Evolutionary conservation across 2,113 vertebrate species (phyloP), one percentile per base, ranked within the genome.

Genomic region (Empidonax alnorum): DNA sequence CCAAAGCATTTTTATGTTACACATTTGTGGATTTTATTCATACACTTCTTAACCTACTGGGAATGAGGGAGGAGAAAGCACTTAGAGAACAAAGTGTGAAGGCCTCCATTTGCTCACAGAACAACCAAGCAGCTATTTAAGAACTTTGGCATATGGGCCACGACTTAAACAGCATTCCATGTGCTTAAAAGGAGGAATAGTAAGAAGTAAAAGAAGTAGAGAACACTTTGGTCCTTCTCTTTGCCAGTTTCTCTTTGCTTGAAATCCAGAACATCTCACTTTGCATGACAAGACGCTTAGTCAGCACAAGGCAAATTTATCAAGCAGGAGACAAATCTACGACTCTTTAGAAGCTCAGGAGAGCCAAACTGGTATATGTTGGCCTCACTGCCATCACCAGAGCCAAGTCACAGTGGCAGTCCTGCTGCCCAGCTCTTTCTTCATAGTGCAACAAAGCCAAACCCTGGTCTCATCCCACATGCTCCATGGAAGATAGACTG

Each of bases 1-100:
- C 82, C 80, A 77, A 80, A 85, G 35, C 76, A 63, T 71, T 89
- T 91, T 78, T 68, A 22, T 78, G 58, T 91, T 74, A 78, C 44
- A 49, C 65, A 37, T 74, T 75, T 71, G 79, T 53, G 47, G 67
- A 49, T 82, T 91, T 87, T 79, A 79, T 88, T 96, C 78, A 88
- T 90, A 77, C 7, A 33, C 20, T 41, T 74, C 62, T 75, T 84
- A 88, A 37, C 42, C 42, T 69, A 21, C 52, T 81, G 87, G 55
- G 61, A 52, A 23, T 6, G 19, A 71, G 41, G 63, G 65, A 94
- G 71, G 37, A 84, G 52, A 89, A 84, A 92, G 69, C 46, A n/a
- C 37, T 82, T 59, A 3, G 20, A 82, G 37, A 85, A 10, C 9
- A 17, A 79, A 91, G 55, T 18, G 68, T 61, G 39, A 87, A 83